Percentiles rank a stretch among this genome's conserved stretches.
These are phyloP conservation scores for Fratercula arctica DNA, from an alignment of 2,797 vertebrate genomes.

Conservation along the genomic window DNA sequence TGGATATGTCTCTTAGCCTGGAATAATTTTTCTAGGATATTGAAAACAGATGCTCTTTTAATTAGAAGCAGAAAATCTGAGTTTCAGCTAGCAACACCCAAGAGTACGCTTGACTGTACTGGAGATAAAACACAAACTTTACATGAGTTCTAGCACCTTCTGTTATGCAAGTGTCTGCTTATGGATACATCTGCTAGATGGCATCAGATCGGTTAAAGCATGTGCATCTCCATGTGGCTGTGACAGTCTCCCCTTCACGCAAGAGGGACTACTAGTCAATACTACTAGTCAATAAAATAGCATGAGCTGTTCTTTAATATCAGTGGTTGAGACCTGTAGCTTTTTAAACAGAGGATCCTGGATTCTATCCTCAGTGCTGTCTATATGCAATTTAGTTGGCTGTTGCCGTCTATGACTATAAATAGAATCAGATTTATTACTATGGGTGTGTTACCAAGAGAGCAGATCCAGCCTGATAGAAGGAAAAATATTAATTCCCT, in stretches of 20 bases:
- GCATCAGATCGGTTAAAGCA: neutral
- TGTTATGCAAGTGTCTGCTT: slow-evolving; percentile 45
- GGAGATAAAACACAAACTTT: slow-evolving; percentile 29
- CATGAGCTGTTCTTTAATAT: neutral
- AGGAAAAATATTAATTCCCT: slow-evolving; percentile 19
- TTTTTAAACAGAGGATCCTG: neutral
- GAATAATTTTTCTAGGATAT: slow-evolving; percentile 15
- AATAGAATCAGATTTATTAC: slow-evolving; percentile 45
- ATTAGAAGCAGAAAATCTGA: slow-evolving; percentile 54
- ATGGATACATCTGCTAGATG: neutral
- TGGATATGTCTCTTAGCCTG: neutral
- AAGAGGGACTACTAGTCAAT: neutral
- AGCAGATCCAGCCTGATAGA: slow-evolving; percentile 14
- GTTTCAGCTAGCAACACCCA: slow-evolving; percentile 23
- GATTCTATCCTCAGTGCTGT: neutral
- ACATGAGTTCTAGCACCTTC: neutral
- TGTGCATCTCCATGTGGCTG: neutral
- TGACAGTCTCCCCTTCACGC: neutral
- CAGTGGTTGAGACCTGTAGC: neutral
- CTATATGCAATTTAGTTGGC: neutral
- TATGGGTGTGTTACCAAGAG: neutral
- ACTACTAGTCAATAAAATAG: neutral
- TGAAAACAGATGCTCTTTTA: slow-evolving; percentile 67
- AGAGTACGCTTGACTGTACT: neutral
- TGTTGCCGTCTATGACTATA: neutral